Evolutionary conservation across 1,140 invertebrate species (phyloP).

Genomic region (Prorops nasuta): DNA sequence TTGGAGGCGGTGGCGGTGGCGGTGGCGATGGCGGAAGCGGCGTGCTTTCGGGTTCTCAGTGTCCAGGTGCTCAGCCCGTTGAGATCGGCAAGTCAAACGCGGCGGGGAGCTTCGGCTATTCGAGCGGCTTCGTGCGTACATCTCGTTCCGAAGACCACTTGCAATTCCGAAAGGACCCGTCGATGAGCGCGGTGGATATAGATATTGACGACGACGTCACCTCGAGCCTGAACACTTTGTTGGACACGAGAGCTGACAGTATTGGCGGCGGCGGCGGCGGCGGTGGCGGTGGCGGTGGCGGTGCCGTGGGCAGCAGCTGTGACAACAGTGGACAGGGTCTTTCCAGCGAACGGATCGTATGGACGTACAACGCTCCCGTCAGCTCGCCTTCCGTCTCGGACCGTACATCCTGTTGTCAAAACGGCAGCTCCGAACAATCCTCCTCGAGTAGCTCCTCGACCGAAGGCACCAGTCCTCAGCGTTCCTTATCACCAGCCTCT

Average conservation of each 20-base stretch:
- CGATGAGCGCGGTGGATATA: slow-evolving; percentile 79
- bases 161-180: slow-evolving; percentile 73
- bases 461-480: slow-evolving; percentile 64
- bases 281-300: too few relatives aligned
- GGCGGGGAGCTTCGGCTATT: slow-evolving; percentile 40
- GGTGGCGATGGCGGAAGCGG: neutral
- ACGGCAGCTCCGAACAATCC: slow-evolving; percentile 56
- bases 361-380: slow-evolving; percentile 87
- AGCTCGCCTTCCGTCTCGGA: slow-evolving; percentile 52
- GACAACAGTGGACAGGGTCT: slow-evolving; percentile 58
- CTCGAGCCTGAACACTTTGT: slow-evolving; percentile 84
- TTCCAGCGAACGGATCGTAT: slow-evolving; percentile 71
- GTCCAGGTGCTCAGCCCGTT: slow-evolving; percentile 17
- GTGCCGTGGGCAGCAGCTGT: too few relatives aligned
- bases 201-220: slow-evolving; percentile 92
- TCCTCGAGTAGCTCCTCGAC: slow-evolving; percentile 65
- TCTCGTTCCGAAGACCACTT: slow-evolving; percentile 85
- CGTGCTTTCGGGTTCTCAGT: neutral
- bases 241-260: slow-evolving; percentile 77
- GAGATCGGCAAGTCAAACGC: slow-evolving; percentile 23
- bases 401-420: slow-evolving; percentile 54
- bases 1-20: too few relatives aligned
- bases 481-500: slow-evolving; percentile 72
- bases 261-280: too few relatives aligned
- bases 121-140: slow-evolving; percentile 66